Conservation (phyloP, 2,888 invertebrate species). For the Chrysotoxum bicinctum region DNA sequence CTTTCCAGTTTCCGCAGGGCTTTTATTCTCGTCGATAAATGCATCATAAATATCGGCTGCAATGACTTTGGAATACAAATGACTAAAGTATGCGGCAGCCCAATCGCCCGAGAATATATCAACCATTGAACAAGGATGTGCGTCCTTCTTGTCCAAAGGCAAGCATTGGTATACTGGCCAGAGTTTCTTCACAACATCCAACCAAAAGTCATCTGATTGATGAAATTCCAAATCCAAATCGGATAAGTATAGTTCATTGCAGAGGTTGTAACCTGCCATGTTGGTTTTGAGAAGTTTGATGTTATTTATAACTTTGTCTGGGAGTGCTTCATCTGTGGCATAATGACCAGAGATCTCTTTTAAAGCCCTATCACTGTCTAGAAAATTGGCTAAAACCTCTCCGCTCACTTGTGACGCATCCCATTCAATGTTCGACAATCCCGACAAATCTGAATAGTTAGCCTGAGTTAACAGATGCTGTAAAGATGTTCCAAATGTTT, state of each 20-base stretch:
- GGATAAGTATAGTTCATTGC: constrained; percentile 90
- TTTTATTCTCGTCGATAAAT: constrained; percentile 84
- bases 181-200: constrained; percentile 88
- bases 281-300: constrained; percentile 86
- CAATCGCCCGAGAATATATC: constrained; percentile 92
- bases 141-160: constrained; percentile 89
- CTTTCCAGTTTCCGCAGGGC: constrained; percentile 84
- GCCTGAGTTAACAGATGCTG: constrained; percentile 93
- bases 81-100: constrained; percentile 93
- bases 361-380: constrained; percentile 85
- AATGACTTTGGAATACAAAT: constrained; percentile 93
- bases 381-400: constrained; percentile 91
- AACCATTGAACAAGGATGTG: constrained; percentile 92
- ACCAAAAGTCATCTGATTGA: constrained; percentile 90
- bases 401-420: constrained; percentile 94
- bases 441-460: constrained; percentile 92
- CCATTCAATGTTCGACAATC: constrained; percentile 95
- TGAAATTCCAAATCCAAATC: constrained; percentile 92
- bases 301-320: constrained; percentile 85
- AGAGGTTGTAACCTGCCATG: constrained; percentile 90
- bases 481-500: constrained; percentile 93
- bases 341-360: constrained; percentile 88
- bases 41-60: constrained; percentile 95
- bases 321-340: constrained; percentile 87
- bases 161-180: constrained; percentile 92